Conservation (phyloP, 2,113 vertebrate genomes). For the Aviceda subcristata region DNA sequence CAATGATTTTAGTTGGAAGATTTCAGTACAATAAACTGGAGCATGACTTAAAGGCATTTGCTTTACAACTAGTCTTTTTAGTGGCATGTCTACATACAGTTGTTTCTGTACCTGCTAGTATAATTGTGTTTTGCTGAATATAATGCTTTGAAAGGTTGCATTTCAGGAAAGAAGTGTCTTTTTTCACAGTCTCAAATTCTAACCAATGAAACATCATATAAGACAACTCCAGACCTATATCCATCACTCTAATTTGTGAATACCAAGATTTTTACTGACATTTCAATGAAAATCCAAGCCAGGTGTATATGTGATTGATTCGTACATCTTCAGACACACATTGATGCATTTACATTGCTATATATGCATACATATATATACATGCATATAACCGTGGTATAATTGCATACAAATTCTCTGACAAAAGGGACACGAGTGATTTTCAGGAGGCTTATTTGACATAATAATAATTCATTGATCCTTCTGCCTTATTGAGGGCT, state of each 20-base stretch:
- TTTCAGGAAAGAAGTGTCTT: background rate
- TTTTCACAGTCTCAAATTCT: background rate
- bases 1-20: background rate
- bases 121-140: background rate
- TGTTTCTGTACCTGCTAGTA: background rate
- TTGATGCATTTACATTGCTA: background rate
- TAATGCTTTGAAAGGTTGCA: background rate
- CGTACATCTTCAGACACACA: background rate
- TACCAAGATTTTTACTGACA: background rate
- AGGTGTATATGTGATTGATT: background rate
- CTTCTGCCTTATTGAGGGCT: slow-evolving; percentile 55
- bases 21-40: background rate
- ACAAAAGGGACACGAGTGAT: background rate
- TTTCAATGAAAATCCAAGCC: background rate
- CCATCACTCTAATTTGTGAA: background rate
- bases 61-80: background rate
- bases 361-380: background rate
- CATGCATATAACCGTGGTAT: background rate
- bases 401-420: background rate
- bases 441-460: slow-evolving; percentile 64
- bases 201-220: background rate
- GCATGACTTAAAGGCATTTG: background rate
- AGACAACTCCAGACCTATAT: background rate
- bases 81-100: background rate
- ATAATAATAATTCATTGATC: slow-evolving; percentile 64